Base-by-base conservation (phyloP, 2,888 invertebrate genomes). In the Laothoe populi region DNA sequence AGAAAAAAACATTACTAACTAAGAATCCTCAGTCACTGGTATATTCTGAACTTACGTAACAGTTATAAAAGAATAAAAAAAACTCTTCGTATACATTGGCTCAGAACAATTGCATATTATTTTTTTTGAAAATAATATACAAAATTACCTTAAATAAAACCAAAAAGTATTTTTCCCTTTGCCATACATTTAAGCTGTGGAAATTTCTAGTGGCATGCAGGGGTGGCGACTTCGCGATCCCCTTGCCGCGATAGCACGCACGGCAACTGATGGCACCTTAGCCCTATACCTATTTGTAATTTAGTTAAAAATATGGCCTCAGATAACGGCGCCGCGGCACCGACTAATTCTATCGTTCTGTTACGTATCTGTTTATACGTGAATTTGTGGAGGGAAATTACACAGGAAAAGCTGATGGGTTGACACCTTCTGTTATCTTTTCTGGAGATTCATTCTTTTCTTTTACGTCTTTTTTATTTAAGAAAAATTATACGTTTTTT, bases 251-350 rank as follows among this genome's bases (percentile, higher is more conserved):
- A 92, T 92, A 91, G 77, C 89, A 86, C 85, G 86, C 91, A 92
- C 91, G 91, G 88, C 86, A 88, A 65, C 82, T 81, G 86, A 88
- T 86, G 87, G 83, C 78, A 82, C 83, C 78, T 77, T 69, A 73
- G 75, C 84, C 82, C 81, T 83, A 80, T 86, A 85, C 90, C 89
- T 90, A 89, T 92, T 91, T 89, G 91, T 92, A 92, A 91, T 92
- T 90, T 90, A 91, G 87, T 89, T 86, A 87, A 92, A 92, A 92
- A 92, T 91, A 91, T 90, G 85, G 85, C 79, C 73, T 71, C 72
- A 87, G 90, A 91, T 90, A 90, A 85, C 81, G 78, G 72, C 70
- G 79, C 79, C 75, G 79, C 74, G 79, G 79, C 80, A 74, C 78
- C 81, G 78, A 82, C 85, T 89, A 86, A 84, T 84, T 86, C 83